Base-by-base conservation (phyloP, 2,888 invertebrate genomes). In the Arge pagana region DNA sequence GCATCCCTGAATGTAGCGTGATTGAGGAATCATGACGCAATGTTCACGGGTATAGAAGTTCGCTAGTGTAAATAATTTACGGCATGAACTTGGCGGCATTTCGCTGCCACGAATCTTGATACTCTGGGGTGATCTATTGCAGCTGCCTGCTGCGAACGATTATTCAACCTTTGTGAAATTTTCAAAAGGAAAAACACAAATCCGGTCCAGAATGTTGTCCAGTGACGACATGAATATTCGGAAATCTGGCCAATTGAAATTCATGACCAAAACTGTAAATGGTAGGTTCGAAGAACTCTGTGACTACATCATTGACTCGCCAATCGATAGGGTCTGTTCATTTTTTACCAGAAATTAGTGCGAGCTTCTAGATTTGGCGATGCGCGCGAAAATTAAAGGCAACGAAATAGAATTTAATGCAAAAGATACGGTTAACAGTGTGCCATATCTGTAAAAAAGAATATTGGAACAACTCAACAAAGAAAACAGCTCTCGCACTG, bases 261-360 rank as follows among this genome's bases (percentile, higher is more conserved):
- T 33, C 11, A 15, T 33, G 7, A 3, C 3, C 7, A 3, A 33
- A 6, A 4, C 49, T 21, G 28, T 28, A 13, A 33, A 37, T 15
- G 52, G 51, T 13, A 57, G 56, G 55, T 49, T 63, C 23, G 11
- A 54, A 23, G 58, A 62, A 58, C 55, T 64, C 45, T 58, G 59
- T 45, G 19, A 60, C 42, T 55, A 55, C 31, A 52, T 65, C 15
- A 36, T 41, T 24, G 42, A 54, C 26, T 54, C 67, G 26, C 61
- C 64, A 31, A n/a, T 33, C 6, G 33, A 33, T 15, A 56, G 65
- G 10, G 60, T 68, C 41, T 67, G 65, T 48, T 57, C 67, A 36
- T 50, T 68, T 28, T 61, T 64, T 16, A 67, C 65, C 10, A 60
- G 59, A 54, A 51, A 65, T 42, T 59, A 63, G 61, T 62, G 63